Evolutionary conservation across 2,888 invertebrate genomes (phyloP).

Genomic region (Ichneumoninae sp.): DNA sequence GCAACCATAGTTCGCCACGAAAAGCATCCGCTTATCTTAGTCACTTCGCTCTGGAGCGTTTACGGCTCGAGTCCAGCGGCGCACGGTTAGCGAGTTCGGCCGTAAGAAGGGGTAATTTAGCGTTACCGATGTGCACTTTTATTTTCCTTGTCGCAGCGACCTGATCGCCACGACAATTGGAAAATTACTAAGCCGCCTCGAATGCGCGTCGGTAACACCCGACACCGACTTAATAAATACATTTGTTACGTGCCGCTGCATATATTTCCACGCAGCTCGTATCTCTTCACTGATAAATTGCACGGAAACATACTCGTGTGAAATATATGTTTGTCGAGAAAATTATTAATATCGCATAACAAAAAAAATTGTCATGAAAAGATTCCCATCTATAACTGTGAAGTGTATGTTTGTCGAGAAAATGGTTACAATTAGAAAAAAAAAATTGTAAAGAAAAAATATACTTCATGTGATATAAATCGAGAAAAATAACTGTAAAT

Average conservation of each 20-base stretch:
- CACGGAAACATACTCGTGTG: neutral
- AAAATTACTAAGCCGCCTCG: slow-evolving; percentile 34
- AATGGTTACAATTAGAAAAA: neutral
- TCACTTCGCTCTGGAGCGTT: slow-evolving; percentile 18
- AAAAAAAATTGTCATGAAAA: neutral
- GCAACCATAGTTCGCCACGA: slow-evolving; percentile 30
- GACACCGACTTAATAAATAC: slow-evolving; percentile 10
- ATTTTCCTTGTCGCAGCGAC: slow-evolving; percentile 25
- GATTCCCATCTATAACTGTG: neutral
- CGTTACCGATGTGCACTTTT: slow-evolving; percentile 19
- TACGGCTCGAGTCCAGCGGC: neutral
- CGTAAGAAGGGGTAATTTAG: slow-evolving; percentile 16
- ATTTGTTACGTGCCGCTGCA: neutral
- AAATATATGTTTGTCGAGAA: neutral
- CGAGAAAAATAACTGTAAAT: slow-evolving; percentile 6
- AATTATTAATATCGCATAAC: neutral
- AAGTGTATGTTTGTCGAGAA: neutral
- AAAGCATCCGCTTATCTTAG: slow-evolving; percentile 42
- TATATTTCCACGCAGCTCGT: neutral
- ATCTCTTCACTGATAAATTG: neutral
- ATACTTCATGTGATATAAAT: neutral
- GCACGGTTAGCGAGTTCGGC: neutral
- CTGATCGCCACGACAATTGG: slow-evolving; percentile 21
- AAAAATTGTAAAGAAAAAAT: neutral
- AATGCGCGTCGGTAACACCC: slow-evolving; percentile 20